phyloP scores from a whole-genome alignment of 2,797 vertebrate genomes.

The Poecilia wingei region DNA sequence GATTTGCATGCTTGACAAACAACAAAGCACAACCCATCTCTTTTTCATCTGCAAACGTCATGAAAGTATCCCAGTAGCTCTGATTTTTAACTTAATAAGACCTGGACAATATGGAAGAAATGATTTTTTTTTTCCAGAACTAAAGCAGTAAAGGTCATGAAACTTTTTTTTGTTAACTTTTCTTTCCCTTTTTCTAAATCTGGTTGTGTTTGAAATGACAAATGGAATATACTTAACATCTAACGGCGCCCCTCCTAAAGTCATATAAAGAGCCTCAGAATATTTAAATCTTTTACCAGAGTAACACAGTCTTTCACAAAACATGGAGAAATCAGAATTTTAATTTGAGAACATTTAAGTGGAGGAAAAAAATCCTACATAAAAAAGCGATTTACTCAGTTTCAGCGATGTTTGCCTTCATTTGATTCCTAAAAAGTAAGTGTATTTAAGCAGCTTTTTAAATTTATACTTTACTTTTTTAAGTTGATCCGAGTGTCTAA shows the following conservation, averaged over 20 bases:
- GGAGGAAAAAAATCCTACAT: background rate
- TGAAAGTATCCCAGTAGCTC: background rate
- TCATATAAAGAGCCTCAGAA: background rate
- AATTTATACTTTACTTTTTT: background rate
- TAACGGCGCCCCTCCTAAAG: background rate
- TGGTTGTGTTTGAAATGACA: background rate
- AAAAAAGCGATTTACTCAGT: background rate
- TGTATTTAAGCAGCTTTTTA: background rate
- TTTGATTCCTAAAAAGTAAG: background rate
- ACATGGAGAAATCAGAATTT: background rate
- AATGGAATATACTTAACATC: background rate
- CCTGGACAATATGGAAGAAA: background rate
- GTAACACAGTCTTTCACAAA: background rate
- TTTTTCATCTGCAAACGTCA: background rate
- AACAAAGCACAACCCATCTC: constrained; percentile 10
- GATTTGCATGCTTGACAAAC: constrained; percentile 56
- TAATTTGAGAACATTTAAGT: background rate
- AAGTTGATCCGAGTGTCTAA: background rate
- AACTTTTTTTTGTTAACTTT: background rate
- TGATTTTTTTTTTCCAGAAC: background rate
- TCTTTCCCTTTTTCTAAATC: background rate
- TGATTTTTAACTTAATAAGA: background rate
- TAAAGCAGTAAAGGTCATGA: background rate
- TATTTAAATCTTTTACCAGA: background rate
- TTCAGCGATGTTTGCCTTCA: background rate